Evolutionary conservation across 1,140 invertebrate species (phyloP).

Genomic region (Brachionus calyciflorus): DNA sequence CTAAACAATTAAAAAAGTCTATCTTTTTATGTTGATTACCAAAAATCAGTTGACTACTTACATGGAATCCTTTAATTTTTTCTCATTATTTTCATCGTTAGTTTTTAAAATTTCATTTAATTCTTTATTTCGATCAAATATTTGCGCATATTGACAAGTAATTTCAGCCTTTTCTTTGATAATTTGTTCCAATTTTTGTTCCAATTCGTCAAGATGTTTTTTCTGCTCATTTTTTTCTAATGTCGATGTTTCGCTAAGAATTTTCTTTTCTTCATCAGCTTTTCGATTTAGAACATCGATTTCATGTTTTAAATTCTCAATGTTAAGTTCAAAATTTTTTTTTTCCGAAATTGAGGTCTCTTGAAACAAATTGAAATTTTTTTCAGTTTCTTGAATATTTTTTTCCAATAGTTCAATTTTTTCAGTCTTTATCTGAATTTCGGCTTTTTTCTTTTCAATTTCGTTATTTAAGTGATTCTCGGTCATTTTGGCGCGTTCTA

Average conservation of each 20-base stretch:
- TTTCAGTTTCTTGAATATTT: background rate
- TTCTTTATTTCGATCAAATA: conserved; percentile 6
- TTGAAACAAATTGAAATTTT: background rate
- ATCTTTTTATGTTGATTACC: no score
- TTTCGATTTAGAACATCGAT: background rate
- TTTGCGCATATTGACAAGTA: conserved; percentile 14
- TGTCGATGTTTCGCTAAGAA: background rate
- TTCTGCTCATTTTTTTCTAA: conserved; percentile 14
- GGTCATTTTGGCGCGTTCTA: background rate
- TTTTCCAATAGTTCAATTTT: conserved; percentile 7
- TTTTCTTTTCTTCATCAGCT: background rate
- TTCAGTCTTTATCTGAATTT: background rate
- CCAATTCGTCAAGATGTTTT: conserved; percentile 5
- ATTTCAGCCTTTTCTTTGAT: conserved; percentile 28
- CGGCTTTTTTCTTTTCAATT: background rate
- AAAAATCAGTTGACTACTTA: background rate
- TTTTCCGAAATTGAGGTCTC: background rate
- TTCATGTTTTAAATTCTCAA: background rate
- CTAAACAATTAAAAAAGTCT: no score
- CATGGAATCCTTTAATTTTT: conserved; percentile 10
- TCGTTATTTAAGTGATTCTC: background rate
- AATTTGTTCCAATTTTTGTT: conserved; percentile 11
- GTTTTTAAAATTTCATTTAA: background rate
- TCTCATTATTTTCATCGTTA: conserved; percentile 23
- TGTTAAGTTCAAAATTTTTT: background rate